Percentiles rank a stretch among this genome's conserved stretches.
phyloP scores from a whole-genome alignment of 2,113 vertebrate species.

The Scartelaos histophorus region DNA sequence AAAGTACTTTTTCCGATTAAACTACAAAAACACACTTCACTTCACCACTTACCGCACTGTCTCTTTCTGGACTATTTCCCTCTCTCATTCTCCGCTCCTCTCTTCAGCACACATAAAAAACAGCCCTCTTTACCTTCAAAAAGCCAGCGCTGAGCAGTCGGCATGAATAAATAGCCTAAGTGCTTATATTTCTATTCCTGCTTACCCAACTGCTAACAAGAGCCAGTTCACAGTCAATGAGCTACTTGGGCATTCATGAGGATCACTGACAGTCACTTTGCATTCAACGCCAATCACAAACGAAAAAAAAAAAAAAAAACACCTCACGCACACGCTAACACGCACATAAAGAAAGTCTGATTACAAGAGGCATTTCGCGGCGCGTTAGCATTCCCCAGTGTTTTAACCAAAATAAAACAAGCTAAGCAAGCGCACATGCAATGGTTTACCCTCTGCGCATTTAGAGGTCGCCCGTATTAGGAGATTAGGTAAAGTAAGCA shows the following conservation, averaged over 20 bases:
- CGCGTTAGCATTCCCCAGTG: conserved; percentile 65
- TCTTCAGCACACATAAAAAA: conserved; percentile 33
- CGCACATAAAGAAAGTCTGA: conserved; percentile 69
- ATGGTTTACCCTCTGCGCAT: conserved; percentile 63
- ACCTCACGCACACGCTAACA: conserved; percentile 38
- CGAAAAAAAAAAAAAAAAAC: conserved; percentile 49
- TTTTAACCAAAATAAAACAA: conserved; percentile 69
- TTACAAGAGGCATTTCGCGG: conserved; percentile 68
- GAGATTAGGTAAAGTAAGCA: conserved; percentile 79
- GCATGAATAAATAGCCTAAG: conserved; percentile 77
- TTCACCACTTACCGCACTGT: conserved; percentile 24
- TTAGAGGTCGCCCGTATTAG: conserved; percentile 77
- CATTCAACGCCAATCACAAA: conserved; percentile 80
- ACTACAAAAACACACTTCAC: conserved; percentile 28
- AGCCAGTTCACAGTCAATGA: conserved; percentile 81
- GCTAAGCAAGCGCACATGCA: conserved; percentile 45
- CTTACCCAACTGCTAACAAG: conserved; percentile 80
- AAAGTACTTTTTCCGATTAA: conserved; percentile 34
- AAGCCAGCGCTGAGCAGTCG: conserved; percentile 63
- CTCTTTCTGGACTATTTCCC: conserved; percentile 24
- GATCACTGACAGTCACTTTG: conserved; percentile 80
- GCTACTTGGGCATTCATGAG: conserved; percentile 80
- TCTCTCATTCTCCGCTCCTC: conserved; percentile 19
- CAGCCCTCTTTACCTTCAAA: conserved; percentile 70
- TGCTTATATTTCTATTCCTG: conserved; percentile 79